Conservation (phyloP, 2,888 invertebrate species). For the Drosophila macrospina region DNA sequence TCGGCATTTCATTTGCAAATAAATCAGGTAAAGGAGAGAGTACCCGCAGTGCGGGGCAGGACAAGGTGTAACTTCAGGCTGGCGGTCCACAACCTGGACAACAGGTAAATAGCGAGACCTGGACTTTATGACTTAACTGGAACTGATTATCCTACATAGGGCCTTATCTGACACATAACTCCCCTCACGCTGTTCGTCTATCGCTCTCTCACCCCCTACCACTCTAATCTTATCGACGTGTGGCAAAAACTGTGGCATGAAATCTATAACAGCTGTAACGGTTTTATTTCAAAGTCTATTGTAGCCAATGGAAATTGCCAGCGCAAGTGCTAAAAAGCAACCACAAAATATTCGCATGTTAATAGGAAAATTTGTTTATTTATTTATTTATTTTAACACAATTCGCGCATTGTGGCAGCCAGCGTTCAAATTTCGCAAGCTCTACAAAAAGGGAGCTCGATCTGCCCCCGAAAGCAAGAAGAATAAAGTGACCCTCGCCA, state of each 20-base stretch:
- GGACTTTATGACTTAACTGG: conserved; percentile 48
- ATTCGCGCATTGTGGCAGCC: conserved; percentile 57
- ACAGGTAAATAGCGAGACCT: conserved; percentile 36
- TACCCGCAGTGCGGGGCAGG: conserved; percentile 5
- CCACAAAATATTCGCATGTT: conserved; percentile 55
- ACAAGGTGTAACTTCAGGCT: conserved; percentile 18
- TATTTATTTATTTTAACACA: conserved; percentile 23
- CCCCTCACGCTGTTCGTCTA: not conserved
- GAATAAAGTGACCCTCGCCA: conserved; percentile 54
- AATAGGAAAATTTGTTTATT: conserved; percentile 45
- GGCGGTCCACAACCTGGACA: conserved; percentile 10
- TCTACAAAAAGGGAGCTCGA: conserved; percentile 47
- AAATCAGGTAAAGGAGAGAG: conserved; percentile 50
- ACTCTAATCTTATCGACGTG: conserved; percentile 55
- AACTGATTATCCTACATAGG: conserved; percentile 46
- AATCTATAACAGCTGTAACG: conserved; percentile 47
- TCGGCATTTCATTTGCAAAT: conserved; percentile 72
- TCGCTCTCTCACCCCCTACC: not conserved
- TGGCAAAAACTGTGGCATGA: conserved; percentile 44
- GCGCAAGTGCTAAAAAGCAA: conserved; percentile 51
- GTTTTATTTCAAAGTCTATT: conserved; percentile 42
- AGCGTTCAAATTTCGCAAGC: conserved; percentile 64
- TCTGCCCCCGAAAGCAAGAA: conserved; percentile 27
- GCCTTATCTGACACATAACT: conserved; percentile 6
- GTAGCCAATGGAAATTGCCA: conserved; percentile 52